Evolutionary conservation across 2,113 vertebrate genomes (phyloP).

Genomic region (Chaetorhynchus papuensis): DNA sequence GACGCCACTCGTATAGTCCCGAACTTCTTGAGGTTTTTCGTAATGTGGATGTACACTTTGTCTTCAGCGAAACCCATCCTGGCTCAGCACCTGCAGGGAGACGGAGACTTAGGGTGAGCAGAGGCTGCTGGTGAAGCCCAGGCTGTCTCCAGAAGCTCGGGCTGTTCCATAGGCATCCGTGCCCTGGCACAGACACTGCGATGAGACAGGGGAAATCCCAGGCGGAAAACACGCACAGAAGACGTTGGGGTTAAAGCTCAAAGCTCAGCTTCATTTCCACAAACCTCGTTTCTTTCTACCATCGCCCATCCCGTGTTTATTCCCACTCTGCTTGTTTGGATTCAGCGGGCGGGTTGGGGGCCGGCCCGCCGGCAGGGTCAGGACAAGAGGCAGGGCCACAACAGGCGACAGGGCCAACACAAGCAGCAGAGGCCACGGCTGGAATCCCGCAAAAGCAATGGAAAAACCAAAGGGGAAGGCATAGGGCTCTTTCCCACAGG

Average conservation of each 20-base stretch:
- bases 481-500: neutral
- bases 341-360: neutral
- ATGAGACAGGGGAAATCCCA: neutral
- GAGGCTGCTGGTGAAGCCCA: accelerated
- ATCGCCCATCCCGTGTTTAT: accelerated
- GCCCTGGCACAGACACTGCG: accelerated
- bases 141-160: neutral
- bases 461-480: neutral
- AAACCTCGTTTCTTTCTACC: too few relatives aligned
- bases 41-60: neutral
- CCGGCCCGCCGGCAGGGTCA: neutral
- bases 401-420: neutral
- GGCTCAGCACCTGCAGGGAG: neutral
- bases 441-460: neutral
- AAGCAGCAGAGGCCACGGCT: neutral
- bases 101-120: accelerated
- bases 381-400: neutral
- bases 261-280: neutral
- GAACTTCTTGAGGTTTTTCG: neutral
- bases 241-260: neutral
- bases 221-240: neutral
- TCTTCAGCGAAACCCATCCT: slow-evolving; percentile 49
- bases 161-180: neutral
- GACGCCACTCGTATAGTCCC: neutral
- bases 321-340: neutral